Evolutionary conservation across 2,113 vertebrate genomes (phyloP), one percentile per base, ranked within the genome.

Genomic region (Phaetusa simplex): DNA sequence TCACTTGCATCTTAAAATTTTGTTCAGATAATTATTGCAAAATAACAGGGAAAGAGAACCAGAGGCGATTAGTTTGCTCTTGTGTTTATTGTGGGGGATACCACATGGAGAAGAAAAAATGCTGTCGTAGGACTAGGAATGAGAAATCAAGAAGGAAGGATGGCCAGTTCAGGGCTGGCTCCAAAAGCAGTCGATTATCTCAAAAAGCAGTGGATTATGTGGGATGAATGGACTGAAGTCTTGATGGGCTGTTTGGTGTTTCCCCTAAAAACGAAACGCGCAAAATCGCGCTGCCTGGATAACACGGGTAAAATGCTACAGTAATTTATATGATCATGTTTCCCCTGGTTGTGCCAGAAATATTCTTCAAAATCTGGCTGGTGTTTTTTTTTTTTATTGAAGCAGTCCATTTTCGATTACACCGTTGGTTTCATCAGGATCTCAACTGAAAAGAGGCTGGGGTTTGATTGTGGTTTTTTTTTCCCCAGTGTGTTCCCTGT

Each of bases 1-100:
- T 97, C 95, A 62, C 91, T 96, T 97, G 95, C 90, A 93, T 97
- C 95, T 95, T 95, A 82, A 95, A 96, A 96, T 95, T 95, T 96
- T 94, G 93, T 95, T 97, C 96, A 81, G 82, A 82, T 94, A 96
- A 97, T 98, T 96, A 93, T 85, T 81, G 82, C 62, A 62, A 93
- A 97, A 90, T 82, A 93, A 76, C 50, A 49, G 81, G 93, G 94
- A 45, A 82, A 42, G 53, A 11, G 45, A 64, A 52, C 3, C 53
- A 45, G 58, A 65, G 55, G 43, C 38, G 34, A 34, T 58, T 36
- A 45, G 43, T 36, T 84, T 73, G 42, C 19, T 96, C 94, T 97
- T 14, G 49, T 14, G 91, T 62, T 93, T 95, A 67, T 85, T 88
- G 78, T 27, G 72, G 86, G 90, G 90, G 93, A 91, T 84, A 82